These are phyloP conservation scores for Aphrocallistes beatrix DNA, from an alignment of 37 sponge, comb jelly and placozoan species.

Conservation along the genomic window DNA sequence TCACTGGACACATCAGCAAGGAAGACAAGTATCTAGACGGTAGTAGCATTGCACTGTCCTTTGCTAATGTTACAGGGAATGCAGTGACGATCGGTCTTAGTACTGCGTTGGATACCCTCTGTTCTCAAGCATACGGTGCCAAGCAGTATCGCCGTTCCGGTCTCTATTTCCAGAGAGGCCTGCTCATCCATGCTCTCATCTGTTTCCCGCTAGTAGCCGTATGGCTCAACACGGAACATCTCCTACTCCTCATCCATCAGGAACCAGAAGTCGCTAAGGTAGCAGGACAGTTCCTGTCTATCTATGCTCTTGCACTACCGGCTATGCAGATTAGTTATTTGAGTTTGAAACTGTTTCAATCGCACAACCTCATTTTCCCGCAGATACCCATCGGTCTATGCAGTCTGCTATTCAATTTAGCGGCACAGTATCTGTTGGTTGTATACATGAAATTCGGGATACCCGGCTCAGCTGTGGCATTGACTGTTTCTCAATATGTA, in stretches of 20 bases:
- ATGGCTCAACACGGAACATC: background rate
- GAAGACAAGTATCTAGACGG: background rate
- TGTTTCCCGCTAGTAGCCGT: background rate
- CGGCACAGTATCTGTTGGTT: background rate
- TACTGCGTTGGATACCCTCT: background rate
- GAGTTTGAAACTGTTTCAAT: background rate
- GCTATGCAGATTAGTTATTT: background rate
- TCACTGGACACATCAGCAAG: background rate
- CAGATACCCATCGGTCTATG: background rate
- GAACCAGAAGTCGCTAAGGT: background rate
- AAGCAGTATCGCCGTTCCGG: background rate
- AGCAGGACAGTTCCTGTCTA: background rate
- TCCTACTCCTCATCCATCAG: background rate
- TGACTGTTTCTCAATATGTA: background rate
- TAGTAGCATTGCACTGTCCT: background rate
- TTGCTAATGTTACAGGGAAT: background rate
- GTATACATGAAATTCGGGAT: background rate
- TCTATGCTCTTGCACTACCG: background rate
- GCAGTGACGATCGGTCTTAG: background rate
- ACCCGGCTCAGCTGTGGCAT: slow-evolving; percentile 8
- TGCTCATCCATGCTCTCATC: background rate
- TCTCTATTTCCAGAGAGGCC: background rate
- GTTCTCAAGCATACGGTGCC: background rate
- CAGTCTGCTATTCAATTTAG: background rate
- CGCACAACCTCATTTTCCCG: background rate